These are phyloP conservation scores for Mythimna loreyi DNA, from an alignment of 2,888 invertebrate species.

Conservation along the genomic window DNA sequence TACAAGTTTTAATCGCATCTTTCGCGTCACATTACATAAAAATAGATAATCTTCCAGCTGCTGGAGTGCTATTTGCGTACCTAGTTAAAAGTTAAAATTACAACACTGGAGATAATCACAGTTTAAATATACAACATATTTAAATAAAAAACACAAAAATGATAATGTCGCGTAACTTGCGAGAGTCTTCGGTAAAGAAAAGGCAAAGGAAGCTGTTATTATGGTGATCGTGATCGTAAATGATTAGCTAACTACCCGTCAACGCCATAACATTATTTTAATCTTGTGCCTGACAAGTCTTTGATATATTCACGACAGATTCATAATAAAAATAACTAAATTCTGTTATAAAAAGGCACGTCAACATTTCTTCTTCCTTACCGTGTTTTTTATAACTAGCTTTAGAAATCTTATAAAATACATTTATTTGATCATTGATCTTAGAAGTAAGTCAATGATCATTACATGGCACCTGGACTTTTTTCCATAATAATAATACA, in stretches of 20 bases:
- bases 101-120: background rate
- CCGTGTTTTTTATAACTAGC: background rate
- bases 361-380: background rate
- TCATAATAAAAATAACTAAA: constrained; percentile 4
- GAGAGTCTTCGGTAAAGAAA: constrained; percentile 18
- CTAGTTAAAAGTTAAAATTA: background rate
- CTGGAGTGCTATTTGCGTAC: background rate
- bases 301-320: constrained; percentile 20
- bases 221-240: constrained; percentile 41
- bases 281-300: constrained; percentile 33
- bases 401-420: background rate
- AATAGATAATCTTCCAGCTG: constrained; percentile 1
- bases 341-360: background rate
- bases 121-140: background rate
- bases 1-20: constrained; percentile 10
- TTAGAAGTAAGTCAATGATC: no score
- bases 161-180: constrained; percentile 21
- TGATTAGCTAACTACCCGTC: constrained; percentile 37
- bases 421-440: background rate
- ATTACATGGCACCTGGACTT: no score
- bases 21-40: constrained; percentile 4
- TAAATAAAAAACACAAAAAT: constrained; percentile 1
- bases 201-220: constrained; percentile 31
- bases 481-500: no score
- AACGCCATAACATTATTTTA: constrained; percentile 35